Conservation (phyloP, 2,888 invertebrate species). For the Flexamia atlantica region DNA sequence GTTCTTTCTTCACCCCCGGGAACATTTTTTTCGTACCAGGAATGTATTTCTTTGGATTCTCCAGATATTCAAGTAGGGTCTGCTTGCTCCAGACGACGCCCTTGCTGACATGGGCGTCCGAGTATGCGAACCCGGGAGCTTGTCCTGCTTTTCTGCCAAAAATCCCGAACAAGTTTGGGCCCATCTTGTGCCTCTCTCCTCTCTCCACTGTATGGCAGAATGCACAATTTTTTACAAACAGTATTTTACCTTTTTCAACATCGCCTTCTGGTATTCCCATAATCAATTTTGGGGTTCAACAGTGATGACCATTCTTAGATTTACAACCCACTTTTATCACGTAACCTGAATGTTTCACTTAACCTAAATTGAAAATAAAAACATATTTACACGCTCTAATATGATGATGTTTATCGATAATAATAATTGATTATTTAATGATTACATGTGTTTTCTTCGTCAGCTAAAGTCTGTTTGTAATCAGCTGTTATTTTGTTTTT, state of each 20-base stretch:
- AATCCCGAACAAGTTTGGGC: slow-evolving; percentile 96
- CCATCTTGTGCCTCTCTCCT: slow-evolving; percentile 98
- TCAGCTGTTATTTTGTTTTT: no score
- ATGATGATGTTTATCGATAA: no score
- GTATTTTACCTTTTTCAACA: slow-evolving; percentile 97
- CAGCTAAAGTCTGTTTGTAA: no score
- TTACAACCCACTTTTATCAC: no score
- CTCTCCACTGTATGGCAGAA: slow-evolving; percentile 98
- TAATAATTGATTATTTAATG: no score
- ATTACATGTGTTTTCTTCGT: no score
- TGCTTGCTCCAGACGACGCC: slow-evolving; percentile 97
- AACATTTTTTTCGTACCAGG: slow-evolving; percentile 99
- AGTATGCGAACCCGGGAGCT: slow-evolving; percentile 93
- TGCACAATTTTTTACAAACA: slow-evolving; percentile 95
- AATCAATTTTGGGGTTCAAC: slow-evolving; percentile 24
- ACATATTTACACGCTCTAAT: no score
- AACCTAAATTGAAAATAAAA: no score
- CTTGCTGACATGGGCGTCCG: slow-evolving; percentile 97
- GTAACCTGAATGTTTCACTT: no score
- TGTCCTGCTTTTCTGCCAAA: slow-evolving; percentile 98
- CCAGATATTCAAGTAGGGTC: slow-evolving; percentile 96
- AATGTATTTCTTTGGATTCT: slow-evolving; percentile 99
- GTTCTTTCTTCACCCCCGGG: slow-evolving; percentile 85
- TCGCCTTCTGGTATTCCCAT: slow-evolving; percentile 95
- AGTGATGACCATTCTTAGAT: no score